Base-by-base conservation (phyloP, 2,888 invertebrate species). In the Petrophora chlorosata region DNA sequence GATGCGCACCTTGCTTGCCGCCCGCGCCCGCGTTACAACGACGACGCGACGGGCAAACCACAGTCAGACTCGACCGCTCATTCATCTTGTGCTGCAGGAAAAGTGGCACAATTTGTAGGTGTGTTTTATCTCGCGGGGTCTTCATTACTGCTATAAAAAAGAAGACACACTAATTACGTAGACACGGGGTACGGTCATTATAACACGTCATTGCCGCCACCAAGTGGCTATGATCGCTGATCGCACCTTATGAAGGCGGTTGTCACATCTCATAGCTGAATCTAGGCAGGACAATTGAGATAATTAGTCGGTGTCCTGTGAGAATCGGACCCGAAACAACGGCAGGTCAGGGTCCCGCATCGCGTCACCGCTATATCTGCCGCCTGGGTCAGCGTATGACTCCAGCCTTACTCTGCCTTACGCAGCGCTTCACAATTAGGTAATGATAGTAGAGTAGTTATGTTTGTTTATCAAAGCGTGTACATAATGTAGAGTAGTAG, bases 281-380 rank as follows among this genome's bases (percentile, higher is more conserved):
- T 39, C 32, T 36, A 23, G 28, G 17, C 46, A 16, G 15, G 29
- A 16, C 25, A 30, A 29, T 17, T 5, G 19, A 30, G 30, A 25
- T 41, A 32, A 45, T 28, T 25, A 45, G 34, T 30, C 17, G 28
- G 25, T 14, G 48, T 47, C 45, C 45, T 32, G 51, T 32, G 51
- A 33, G 41, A 13, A 46, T 4, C 22, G 32, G 8, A 16, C 15
- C 23, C 34, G 23, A 26, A 26, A 9, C 33, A 26, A 9, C 33
- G 35, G 36, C 61, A 53, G 64, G 67, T 65, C 66, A 61, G 56
- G 66, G 62, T 56, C 56, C 51, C 41, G 38, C 47, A 23, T 29
- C 48, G 52, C 45, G 63, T 70, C 65, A 70, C 53, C 65, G 56
- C 65, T 70, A 64, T 61, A 61, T 65, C 50, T 42, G 56, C 38